Percentiles rank a stretch among this genome's conserved stretches.
Conservation (phyloP, 2,888 invertebrate genomes). For the Drosophila mimetica region DNA sequence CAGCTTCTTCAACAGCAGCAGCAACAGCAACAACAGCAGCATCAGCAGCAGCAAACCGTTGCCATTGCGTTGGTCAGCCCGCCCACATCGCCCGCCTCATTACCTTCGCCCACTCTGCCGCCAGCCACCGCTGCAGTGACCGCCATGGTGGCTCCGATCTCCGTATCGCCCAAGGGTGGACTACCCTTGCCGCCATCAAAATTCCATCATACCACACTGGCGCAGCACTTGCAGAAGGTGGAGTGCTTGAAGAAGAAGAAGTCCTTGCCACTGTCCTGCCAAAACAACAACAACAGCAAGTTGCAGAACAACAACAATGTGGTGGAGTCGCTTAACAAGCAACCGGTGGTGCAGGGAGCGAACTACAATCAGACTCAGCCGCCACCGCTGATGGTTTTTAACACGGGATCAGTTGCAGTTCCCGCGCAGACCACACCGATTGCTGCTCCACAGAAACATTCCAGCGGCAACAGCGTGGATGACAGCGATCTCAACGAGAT, state of each 20-base stretch:
- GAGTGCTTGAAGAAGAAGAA: constrained; percentile 81
- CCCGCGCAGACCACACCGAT: constrained; percentile 9
- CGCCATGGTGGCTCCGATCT: constrained; percentile 71
- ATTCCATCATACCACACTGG: constrained; percentile 83
- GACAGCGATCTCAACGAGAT: constrained; percentile 82
- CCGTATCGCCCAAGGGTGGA: constrained; percentile 68
- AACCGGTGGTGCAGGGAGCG: constrained; percentile 23
- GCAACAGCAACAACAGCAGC: constrained; percentile 45
- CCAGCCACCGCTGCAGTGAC: constrained; percentile 65
- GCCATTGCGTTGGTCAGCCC: constrained; percentile 62
- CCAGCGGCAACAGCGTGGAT: constrained; percentile 62
- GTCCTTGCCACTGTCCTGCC: constrained; percentile 66
- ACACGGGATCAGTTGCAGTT: constrained; percentile 27
- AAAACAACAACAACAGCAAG: constrained; percentile 45
- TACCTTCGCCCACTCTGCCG: constrained; percentile 65
- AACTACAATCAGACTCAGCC: constrained; percentile 61
- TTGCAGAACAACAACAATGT: constrained; percentile 37
- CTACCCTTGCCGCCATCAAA: constrained; percentile 81
- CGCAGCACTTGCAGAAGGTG: constrained; percentile 83
- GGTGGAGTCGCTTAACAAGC: constrained; percentile 48
- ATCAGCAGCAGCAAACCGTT: constrained; percentile 56
- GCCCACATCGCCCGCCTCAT: constrained; percentile 75
- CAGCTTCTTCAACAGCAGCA: constrained; percentile 42
- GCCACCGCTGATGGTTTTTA: constrained; percentile 70
- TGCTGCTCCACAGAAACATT: constrained; percentile 75